Evolutionary conservation across 2,888 invertebrate genomes (phyloP).

Genomic region (Druceiella hillmani): DNA sequence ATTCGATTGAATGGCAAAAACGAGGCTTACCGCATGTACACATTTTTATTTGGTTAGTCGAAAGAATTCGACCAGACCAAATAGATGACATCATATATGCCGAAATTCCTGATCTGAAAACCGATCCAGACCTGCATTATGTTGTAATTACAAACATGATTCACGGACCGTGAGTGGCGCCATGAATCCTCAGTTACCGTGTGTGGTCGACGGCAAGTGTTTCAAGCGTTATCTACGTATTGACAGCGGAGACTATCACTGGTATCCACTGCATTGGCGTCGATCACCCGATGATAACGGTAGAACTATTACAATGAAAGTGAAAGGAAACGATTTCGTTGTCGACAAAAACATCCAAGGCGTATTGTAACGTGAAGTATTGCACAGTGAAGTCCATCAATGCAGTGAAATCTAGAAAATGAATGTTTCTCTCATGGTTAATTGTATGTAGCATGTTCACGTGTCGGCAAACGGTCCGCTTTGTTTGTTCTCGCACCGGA

Average conservation of each 20-base stretch:
- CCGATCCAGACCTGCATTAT: slow-evolving; percentile 26
- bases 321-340: too few relatives aligned
- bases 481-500: too few relatives aligned
- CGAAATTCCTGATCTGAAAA: slow-evolving; percentile 26
- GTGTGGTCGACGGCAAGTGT: slow-evolving; percentile 25
- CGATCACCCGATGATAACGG: too few relatives aligned
- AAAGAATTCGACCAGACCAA: slow-evolving; percentile 24
- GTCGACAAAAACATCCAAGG: too few relatives aligned
- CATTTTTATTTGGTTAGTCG: slow-evolving; percentile 22
- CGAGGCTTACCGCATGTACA: slow-evolving; percentile 23
- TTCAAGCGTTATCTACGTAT: slow-evolving; percentile 25
- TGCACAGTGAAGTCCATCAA: too few relatives aligned
- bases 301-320: too few relatives aligned
- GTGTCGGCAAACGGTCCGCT: too few relatives aligned
- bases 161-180: slow-evolving; percentile 28
- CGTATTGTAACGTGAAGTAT: too few relatives aligned
- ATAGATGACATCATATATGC: slow-evolving; percentile 28
- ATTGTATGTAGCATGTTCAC: too few relatives aligned
- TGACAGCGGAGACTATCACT: slow-evolving; percentile 25
- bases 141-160: slow-evolving; percentile 25
- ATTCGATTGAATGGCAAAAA: slow-evolving; percentile 23
- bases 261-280: too few relatives aligned
- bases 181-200: slow-evolving; percentile 21
- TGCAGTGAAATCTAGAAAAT: too few relatives aligned
- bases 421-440: too few relatives aligned